Base-by-base conservation (phyloP, 2,888 invertebrate genomes). In the Andrena hattorfiana region DNA sequence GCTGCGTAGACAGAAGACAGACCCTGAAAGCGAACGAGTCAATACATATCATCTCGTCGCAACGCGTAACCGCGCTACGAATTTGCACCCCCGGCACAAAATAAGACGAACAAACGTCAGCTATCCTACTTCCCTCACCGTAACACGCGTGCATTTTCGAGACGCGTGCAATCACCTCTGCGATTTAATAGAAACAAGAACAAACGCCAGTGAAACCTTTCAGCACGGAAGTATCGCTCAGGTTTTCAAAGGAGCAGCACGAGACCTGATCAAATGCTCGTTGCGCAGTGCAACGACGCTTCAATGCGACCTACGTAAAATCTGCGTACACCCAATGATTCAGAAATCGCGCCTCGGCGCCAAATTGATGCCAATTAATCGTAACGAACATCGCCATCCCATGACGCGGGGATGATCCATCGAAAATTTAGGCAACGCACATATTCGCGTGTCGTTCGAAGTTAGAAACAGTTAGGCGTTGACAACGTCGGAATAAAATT, bases 401-500 rank as follows among this genome's bases (percentile, higher is more conserved):
- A 10, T 13, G n/a, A 26, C 42, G 42, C 42, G 16, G 16, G 16
- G 16, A 42, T 42, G 42, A 42, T 42, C 42, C 13, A 16, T 5
- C 42, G 42, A 16, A 42, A 42, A 42, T 42, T 42, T 16, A 42
- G 42, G 42, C 16, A 13, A 26, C 2, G 7, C 16, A 28, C 13
- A 10, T 16, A 20, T 54, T 10, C 13, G 5, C 16, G 28, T 7
- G 26, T 8, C 42, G 23, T 8, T 16, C 28, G 26, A 64, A 20
- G 16, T 51, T 20, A 32, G 20, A 30, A 70, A 42, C 30, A 32
- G 49, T 20, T 28, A 42, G 28, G 54, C 28, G 23, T 32, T 32
- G 68, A 54, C 32, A 23, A 51, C 63, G 72, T 80, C 72, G 84
- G 78, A 88, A 87, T 83, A 77, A 81, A 88, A 85, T 85, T 90